These are phyloP conservation scores for Micrastur ruficollis DNA, from an alignment of 2,797 vertebrate species.

Conservation along the genomic window DNA sequence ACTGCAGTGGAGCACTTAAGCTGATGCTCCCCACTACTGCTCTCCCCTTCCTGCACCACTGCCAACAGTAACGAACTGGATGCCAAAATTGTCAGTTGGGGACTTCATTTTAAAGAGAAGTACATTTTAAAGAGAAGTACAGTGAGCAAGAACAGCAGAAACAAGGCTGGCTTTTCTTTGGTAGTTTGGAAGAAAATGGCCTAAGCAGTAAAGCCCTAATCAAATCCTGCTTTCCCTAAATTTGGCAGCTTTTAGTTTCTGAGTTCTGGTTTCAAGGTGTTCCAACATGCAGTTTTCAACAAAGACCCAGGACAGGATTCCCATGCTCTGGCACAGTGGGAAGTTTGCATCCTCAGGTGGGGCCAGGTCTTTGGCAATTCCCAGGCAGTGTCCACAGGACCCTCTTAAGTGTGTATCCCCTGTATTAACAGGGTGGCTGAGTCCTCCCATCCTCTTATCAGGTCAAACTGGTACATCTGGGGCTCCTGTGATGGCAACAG, in stretches of 20 bases:
- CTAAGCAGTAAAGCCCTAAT: not conserved
- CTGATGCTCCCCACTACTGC: not conserved
- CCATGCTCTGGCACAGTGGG: fast-evolving
- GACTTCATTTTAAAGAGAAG: not conserved
- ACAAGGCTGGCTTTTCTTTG: not conserved
- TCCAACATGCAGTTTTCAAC: not conserved
- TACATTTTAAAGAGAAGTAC: not conserved
- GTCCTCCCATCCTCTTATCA: not conserved
- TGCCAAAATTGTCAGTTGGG: not conserved
- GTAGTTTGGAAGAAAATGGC: not conserved
- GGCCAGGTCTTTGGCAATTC: fast-evolving
- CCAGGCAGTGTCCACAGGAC: not conserved
- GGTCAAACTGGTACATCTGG: not conserved
- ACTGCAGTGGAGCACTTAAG: not conserved
- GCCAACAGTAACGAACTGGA: not conserved
- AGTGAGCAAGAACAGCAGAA: not conserved
- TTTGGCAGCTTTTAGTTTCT: not conserved
- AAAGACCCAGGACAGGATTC: not conserved
- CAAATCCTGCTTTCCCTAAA: not conserved
- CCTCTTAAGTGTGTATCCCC: fast-evolving
- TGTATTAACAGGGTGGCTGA: not conserved
- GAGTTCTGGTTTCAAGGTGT: not conserved
- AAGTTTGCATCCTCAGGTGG: not conserved
- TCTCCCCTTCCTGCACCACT: not conserved
- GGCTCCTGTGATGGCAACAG: not conserved